phyloP scores from a whole-genome alignment of 2,113 vertebrate species.

The Petromus typicus region DNA sequence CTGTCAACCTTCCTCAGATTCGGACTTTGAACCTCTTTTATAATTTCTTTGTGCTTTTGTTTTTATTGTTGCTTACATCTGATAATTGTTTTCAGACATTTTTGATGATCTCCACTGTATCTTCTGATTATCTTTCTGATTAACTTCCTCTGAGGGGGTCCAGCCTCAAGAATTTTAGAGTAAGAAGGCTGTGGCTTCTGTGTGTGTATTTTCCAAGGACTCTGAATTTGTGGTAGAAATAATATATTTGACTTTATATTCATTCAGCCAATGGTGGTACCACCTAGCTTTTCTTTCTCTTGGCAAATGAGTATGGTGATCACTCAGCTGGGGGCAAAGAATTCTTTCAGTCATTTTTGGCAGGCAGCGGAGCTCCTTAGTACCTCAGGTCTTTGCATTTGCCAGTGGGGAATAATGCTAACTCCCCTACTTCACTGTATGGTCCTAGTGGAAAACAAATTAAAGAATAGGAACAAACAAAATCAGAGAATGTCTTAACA shows the following conservation, averaged over 20 bases:
- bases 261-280: neutral
- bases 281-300: neutral
- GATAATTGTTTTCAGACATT: neutral
- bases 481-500: neutral
- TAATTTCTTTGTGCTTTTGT: neutral
- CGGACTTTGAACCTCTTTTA: neutral
- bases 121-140: neutral
- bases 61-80: neutral
- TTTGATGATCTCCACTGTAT: neutral
- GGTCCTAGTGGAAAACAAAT: neutral
- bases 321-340: neutral
- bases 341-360: neutral
- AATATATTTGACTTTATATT: neutral
- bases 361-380: neutral
- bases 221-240: slow-evolving; percentile 13
- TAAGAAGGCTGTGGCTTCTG: neutral
- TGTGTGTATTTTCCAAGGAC: neutral
- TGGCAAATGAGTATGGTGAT: neutral
- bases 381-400: neutral
- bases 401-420: neutral
- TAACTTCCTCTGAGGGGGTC: neutral
- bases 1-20: neutral
- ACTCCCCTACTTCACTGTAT: neutral
- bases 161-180: neutral
- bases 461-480: neutral